Conservation (phyloP, 2,113 vertebrate genomes). For the Anser brachyrhynchus region DNA sequence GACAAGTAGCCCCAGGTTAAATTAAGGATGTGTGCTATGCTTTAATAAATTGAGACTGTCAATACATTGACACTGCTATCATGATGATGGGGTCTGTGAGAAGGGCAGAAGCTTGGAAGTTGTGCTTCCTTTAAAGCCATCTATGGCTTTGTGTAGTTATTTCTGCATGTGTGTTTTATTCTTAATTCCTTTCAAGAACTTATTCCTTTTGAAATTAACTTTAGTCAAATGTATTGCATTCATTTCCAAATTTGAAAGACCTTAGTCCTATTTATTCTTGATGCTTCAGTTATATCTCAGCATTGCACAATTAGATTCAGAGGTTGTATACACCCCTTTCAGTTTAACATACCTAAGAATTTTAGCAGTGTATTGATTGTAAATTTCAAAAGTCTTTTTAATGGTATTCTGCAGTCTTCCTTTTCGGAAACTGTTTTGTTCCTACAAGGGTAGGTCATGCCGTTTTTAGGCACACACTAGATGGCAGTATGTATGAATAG, state of each 20-base stretch:
- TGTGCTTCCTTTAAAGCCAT: not conserved
- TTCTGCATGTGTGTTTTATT: not conserved
- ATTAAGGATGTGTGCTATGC: rapidly evolving
- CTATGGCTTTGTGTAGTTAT: not conserved
- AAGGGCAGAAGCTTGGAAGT: not conserved
- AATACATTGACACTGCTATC: rapidly evolving
- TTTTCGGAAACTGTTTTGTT: not conserved
- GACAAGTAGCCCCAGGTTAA: not conserved
- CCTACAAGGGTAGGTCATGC: not conserved
- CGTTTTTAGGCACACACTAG: conserved; percentile 54
- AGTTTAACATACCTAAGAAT: not conserved
- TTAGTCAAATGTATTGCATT: not conserved
- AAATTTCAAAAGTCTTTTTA: not conserved
- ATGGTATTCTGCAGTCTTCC: not conserved
- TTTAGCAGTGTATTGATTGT: not conserved
- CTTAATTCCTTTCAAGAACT: not conserved
- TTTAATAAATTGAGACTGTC: not conserved
- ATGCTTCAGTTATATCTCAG: not conserved
- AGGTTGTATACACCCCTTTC: not conserved
- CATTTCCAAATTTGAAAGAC: not conserved
- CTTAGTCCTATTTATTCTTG: not conserved
- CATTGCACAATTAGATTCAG: not conserved
- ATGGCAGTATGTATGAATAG: conserved; percentile 58
- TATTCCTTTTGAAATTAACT: not conserved
- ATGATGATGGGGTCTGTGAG: not conserved